Base-by-base conservation (phyloP, 2,797 vertebrate species). In the Botia almorhae region DNA sequence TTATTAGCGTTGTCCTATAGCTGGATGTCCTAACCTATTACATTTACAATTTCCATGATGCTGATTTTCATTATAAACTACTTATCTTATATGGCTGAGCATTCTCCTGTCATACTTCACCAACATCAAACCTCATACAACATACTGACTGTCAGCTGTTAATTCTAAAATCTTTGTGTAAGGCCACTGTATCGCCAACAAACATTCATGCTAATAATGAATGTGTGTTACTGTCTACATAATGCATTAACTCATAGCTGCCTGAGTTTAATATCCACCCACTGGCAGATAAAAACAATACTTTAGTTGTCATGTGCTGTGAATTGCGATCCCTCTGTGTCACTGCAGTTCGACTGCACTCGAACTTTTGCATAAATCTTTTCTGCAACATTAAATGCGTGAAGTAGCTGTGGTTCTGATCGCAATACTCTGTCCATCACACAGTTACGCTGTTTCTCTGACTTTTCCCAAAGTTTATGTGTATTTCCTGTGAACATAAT, bases 401-500 rank as follows among this genome's bases (percentile, higher is more conserved):
- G 63, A 29, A 26, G 29, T 58, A 56, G n/a, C 19, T 29, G 29
- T 1, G 29, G 29, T 56, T 56, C 5, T 21, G 8, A 56, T 21
- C 46, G 2, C 10, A 21, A 21, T 2, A 7, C 39, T 55, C 63
- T 43, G 33, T 56, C 65, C 50, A 10, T 77, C 36, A 77, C 39
- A 48, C 21, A 26, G 17, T 13, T 23, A 76, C 0, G 14, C 17
- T 48, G 39, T 29, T 36, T 69, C 64, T 77, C 16, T n/a, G 75
- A 26, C 26, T 29, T 12, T 19, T 21, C 11, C 5, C 8, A 7
- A 26, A 29, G 33, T 55, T 29, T 33, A 33, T 48, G 39, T n/a
- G 12, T 39, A 36, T 39, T 39, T 76, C 53, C 65, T 69, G 53
- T 14, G 56, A 58, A 69, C 19, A 76, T 4, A 11, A 73, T 23